Evolutionary conservation across 2,113 vertebrate genomes (phyloP).

Genomic region (Propithecus coquereli): DNA sequence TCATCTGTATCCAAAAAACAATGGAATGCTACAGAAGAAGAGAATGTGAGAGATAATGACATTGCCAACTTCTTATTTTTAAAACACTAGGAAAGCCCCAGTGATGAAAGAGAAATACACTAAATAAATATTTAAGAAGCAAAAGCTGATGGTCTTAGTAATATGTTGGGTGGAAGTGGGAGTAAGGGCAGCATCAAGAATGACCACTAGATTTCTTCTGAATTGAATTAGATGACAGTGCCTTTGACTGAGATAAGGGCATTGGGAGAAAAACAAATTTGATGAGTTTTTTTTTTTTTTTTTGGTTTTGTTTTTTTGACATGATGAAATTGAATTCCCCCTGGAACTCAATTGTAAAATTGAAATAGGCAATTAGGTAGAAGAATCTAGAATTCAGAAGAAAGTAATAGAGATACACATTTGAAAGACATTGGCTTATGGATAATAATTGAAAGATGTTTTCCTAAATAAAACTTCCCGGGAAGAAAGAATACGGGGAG

Average conservation of each 20-base stretch:
- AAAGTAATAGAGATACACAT: neutral
- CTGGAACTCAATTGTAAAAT: neutral
- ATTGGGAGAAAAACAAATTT: neutral
- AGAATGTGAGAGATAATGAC: neutral
- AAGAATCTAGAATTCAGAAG: neutral
- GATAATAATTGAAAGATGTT: neutral
- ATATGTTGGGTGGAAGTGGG: neutral
- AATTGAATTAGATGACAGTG: accelerated
- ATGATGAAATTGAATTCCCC: neutral
- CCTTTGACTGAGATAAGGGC: neutral
- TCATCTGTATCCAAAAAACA: neutral
- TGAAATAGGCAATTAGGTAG: neutral
- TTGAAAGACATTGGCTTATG: neutral
- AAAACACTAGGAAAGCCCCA: neutral
- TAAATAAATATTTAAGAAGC: neutral
- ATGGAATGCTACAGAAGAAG: neutral
- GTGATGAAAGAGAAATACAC: neutral
- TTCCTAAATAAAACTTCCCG: neutral
- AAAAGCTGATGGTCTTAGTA: neutral
- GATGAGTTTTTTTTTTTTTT: neutral
- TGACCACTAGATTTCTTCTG: neutral
- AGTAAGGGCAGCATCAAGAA: neutral
- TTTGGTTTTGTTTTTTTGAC: neutral
- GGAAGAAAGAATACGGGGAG: neutral
- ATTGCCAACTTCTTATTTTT: neutral